These are phyloP conservation scores for Acestrorhynchus altus DNA, from an alignment of 2,797 vertebrate species.

Conservation along the genomic window DNA sequence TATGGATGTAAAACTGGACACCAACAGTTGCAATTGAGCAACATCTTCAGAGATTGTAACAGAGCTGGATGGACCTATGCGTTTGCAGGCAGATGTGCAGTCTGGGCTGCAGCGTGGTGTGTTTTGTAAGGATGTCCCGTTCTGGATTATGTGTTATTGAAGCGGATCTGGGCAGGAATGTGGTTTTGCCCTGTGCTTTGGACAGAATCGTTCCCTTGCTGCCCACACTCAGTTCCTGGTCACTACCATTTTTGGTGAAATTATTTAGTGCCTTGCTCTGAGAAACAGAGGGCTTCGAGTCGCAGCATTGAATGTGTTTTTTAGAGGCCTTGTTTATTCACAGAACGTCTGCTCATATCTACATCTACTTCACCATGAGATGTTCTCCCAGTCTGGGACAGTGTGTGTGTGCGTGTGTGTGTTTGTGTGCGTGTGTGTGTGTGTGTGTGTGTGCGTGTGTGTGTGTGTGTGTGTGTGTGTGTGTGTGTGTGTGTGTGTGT, in stretches of 20 bases:
- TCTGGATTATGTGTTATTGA: not conserved
- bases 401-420: not conserved
- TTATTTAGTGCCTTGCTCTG: not conserved
- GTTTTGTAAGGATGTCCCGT: not conserved
- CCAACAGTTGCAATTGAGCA: too few relatives aligned
- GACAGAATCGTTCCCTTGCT: not conserved
- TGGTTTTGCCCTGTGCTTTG: not conserved
- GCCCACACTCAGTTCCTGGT: not conserved
- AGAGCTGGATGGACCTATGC: too few relatives aligned
- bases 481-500: too few relatives aligned
- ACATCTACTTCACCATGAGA: too few relatives aligned
- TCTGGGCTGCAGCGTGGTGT: not conserved
- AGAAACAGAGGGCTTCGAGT: not conserved
- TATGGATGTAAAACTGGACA: too few relatives aligned
- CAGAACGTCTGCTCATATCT: not conserved
- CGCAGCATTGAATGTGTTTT: not conserved
- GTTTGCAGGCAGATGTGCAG: not conserved
- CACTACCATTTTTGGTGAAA: conserved; percentile 23
- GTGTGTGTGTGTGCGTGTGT: too few relatives aligned
- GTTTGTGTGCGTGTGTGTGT: too few relatives aligned
- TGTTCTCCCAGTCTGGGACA: not conserved
- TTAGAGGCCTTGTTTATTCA: not conserved
- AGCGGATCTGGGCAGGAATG: conserved; percentile 6
- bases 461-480: too few relatives aligned
- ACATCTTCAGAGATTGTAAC: too few relatives aligned